Base-by-base conservation (phyloP, 1,140 invertebrate genomes). In the Pogonomyrmex californicus region DNA sequence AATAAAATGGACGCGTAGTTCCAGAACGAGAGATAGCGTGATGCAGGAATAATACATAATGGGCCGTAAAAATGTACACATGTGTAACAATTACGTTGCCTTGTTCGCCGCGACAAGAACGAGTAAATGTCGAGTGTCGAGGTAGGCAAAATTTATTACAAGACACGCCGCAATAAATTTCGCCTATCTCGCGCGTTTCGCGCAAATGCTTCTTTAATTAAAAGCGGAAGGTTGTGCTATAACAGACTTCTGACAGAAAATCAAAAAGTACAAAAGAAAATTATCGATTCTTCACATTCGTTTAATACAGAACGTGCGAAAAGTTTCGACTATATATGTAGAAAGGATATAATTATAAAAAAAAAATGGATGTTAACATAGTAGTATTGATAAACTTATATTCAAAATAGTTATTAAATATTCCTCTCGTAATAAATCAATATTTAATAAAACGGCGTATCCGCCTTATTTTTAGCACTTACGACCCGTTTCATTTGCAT, bases 121-220 rank as follows among this genome's bases (percentile, higher is more conserved):
- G 85, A 62, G 63, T 65, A 66, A 85, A 79, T 85, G 86, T 90
- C 88, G 86, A 90, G 73, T 87, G 78, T 44, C 85, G 58, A 89
- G 89, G 85, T 87, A 90, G 73, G 58, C 71, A 36, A 87, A 90
- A 90, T 90, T 90, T 90, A 90, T 87, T 85, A 70, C 89, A 58
- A 89, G 88, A 83, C 78, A 63, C 58, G 73, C 68, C 56, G 89
- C 73, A 83, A 87, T 90, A 90, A 90, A 90, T 90, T 87, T 86
- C 66, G 81, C 73, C 85, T 90, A 90, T 90, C 89, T 90, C 66
- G 71, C 79, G 60, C 36, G 49, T 87, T 63, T 56, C 58, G 85
- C 78, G 73, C 71, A 56, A 87, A 87, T 86, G 81, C 88, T 87
- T 87, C 88, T 90, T 90, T 87, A 90, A 90, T 90, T 90, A 89